A percentile compares a stretch with the other conserved stretches of the same genome.
Evolutionary conservation across 2,113 vertebrate species (phyloP).

Genomic region (Alectura lathami): DNA sequence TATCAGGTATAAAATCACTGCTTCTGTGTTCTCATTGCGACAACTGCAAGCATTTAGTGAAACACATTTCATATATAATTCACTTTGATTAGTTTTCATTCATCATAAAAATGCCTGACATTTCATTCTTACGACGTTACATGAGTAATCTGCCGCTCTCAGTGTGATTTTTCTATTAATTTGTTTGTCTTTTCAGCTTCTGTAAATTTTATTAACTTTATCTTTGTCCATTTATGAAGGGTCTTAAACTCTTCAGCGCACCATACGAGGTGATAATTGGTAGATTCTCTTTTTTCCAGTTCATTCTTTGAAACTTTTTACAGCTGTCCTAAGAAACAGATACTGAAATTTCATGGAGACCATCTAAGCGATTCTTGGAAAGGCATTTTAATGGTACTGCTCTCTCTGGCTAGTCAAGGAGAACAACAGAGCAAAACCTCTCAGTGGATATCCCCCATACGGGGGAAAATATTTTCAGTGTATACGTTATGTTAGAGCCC

Average conservation of each 20-base stretch:
- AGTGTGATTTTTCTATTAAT: conserved; percentile 6
- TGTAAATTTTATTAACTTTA: neutral
- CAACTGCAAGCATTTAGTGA: neutral
- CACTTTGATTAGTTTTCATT: conserved; percentile 31
- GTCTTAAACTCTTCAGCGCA: neutral
- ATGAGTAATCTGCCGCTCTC: neutral
- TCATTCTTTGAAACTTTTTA: neutral
- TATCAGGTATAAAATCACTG: conserved; percentile 92
- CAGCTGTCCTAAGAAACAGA: neutral
- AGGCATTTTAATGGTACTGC: neutral
- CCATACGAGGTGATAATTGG: neutral
- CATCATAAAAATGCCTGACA: conserved; percentile 26
- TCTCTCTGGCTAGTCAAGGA: neutral
- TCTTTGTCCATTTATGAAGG: neutral
- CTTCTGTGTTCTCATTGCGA: conserved; percentile 24
- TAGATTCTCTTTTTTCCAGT: neutral
- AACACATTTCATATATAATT: conserved; percentile 42
- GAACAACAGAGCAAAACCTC: neutral
- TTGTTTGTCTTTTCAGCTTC: conserved; percentile 6
- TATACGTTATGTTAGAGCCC: neutral
- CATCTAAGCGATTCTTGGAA: neutral
- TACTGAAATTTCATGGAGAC: neutral
- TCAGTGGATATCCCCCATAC: neutral
- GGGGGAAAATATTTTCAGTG: neutral
- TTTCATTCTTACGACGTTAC: conserved; percentile 31